Conservation (phyloP, 1,140 invertebrate species). For the Laodelphax striatellus region DNA sequence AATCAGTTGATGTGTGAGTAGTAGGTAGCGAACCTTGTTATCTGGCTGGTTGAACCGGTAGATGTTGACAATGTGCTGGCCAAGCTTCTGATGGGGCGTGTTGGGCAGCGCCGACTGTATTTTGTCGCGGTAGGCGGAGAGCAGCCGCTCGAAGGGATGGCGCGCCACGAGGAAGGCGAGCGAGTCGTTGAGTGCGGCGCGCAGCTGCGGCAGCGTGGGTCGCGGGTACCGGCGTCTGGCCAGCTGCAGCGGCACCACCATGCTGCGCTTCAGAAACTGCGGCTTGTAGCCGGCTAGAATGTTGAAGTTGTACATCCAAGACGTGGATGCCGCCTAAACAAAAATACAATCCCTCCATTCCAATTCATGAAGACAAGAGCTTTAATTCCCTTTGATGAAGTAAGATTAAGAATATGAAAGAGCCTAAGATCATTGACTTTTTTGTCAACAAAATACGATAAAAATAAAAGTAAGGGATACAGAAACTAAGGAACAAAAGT, state of each 20-base stretch:
- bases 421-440: too few relatives aligned
- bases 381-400: too few relatives aligned
- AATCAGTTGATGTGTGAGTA: too few relatives aligned
- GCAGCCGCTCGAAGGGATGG: constrained; percentile 77
- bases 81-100: constrained; percentile 67
- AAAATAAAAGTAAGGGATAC: too few relatives aligned
- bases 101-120: constrained; percentile 67
- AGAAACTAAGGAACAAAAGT: too few relatives aligned
- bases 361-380: too few relatives aligned
- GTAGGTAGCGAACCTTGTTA: too few relatives aligned
- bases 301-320: constrained; percentile 85
- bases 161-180: constrained; percentile 75
- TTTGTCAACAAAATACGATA: too few relatives aligned
- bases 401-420: too few relatives aligned
- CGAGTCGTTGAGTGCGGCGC: constrained; percentile 46
- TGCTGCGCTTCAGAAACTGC: constrained; percentile 60
- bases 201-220: constrained; percentile 51
- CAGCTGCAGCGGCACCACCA: constrained; percentile 59
- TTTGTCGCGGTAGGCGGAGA: constrained; percentile 84
- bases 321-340: constrained; percentile 56
- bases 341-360: too few relatives aligned
- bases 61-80: constrained; percentile 57
- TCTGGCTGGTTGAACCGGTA: constrained; percentile 36
- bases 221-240: constrained; percentile 66
- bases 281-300: constrained; percentile 64